Base-by-base conservation (phyloP, 2,888 invertebrate species). In the Adelognathus sp. region DNA sequence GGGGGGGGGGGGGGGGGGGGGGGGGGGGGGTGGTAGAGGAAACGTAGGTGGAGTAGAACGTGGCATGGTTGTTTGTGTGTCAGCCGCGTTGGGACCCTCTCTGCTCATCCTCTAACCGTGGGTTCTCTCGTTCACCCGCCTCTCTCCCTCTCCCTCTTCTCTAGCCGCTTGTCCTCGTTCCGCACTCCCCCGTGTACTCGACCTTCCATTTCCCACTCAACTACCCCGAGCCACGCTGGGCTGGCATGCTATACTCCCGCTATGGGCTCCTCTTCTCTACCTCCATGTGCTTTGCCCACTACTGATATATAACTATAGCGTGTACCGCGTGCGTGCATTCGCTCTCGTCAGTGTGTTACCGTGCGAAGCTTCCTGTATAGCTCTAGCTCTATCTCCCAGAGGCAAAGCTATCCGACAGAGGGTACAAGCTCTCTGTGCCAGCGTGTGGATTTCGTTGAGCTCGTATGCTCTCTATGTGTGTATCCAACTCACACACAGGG, bases 51-150 rank as follows among this genome's bases (percentile, higher is more conserved):
- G 79, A 80, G 78, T 83, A 81, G 83, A 81, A 81, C 82, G 85
- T 84, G 84, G 86, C 85, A 85, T 85, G 87, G 88, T 88, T 89
- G 90, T 90, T 91, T 90, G 91, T 91, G 90, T 91, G 91, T 91
- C 91, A 91, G 91, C 87, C 90, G 89, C 90, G 86, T 87, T 89
- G 90, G 88, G 89, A 89, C 87, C 86, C 79, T 81, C 81, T 44
- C 69, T 71, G 46, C 52, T 56, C 79, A 74, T 76, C 74, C 79
- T 66, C 60, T 75, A 46, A 24, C 64, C 60, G 75, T 63, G 63
- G 67, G 78, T 79, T 67, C 79, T 79, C 72, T 72, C 78, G 52
- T 64, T 69, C 64, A n/a, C 33, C 24, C 31, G 36, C 36, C 76
- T 50, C 61, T 46, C 46, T 39, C 52, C 60, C 66, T 50, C 52